A percentile compares a stretch with the other conserved stretches of the same genome.
Evolutionary conservation across 2,888 invertebrate species (phyloP).

Genomic region (Drosophila quinaria): DNA sequence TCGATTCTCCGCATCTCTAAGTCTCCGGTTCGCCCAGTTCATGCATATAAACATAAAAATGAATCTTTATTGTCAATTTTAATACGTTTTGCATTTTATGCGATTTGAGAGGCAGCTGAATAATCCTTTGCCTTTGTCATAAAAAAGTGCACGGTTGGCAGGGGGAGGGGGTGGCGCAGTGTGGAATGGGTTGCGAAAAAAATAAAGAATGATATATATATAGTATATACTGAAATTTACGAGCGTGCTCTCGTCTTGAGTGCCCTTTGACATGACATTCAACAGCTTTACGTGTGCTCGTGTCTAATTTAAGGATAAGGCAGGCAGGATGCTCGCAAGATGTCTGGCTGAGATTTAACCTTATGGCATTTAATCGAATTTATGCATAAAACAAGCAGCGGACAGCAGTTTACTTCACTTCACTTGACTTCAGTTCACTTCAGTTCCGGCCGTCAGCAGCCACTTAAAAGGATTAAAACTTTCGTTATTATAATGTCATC

Average conservation of each 20-base stretch:
- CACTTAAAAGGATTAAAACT: constrained; percentile 80
- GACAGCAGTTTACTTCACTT: constrained; percentile 39
- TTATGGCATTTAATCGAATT: constrained; percentile 81
- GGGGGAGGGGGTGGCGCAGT: not conserved
- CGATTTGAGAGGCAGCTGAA: constrained; percentile 63
- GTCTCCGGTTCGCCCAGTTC: constrained; percentile 18
- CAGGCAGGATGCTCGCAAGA: constrained; percentile 17
- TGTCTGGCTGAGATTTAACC: constrained; percentile 64
- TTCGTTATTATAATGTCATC: constrained; percentile 70
- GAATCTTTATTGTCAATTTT: constrained; percentile 82
- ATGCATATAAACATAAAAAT: constrained; percentile 73
- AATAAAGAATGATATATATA: constrained; percentile 12
- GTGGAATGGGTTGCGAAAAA: constrained; percentile 6
- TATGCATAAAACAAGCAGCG: constrained; percentile 75
- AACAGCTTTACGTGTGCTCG: constrained; percentile 80
- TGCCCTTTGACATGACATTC: constrained; percentile 77
- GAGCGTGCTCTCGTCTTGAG: constrained; percentile 59
- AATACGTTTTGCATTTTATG: constrained; percentile 81
- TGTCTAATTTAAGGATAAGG: constrained; percentile 82
- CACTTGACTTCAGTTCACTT: constrained; percentile 39
- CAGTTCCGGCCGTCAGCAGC: constrained; percentile 67
- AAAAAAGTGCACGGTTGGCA: constrained; percentile 50
- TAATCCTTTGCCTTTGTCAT: constrained; percentile 78
- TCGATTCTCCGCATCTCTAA: not conserved
- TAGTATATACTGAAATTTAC: constrained; percentile 52